phyloP scores from a whole-genome alignment of 2,797 vertebrate genomes.

The Oceanodroma leucorhoa region DNA sequence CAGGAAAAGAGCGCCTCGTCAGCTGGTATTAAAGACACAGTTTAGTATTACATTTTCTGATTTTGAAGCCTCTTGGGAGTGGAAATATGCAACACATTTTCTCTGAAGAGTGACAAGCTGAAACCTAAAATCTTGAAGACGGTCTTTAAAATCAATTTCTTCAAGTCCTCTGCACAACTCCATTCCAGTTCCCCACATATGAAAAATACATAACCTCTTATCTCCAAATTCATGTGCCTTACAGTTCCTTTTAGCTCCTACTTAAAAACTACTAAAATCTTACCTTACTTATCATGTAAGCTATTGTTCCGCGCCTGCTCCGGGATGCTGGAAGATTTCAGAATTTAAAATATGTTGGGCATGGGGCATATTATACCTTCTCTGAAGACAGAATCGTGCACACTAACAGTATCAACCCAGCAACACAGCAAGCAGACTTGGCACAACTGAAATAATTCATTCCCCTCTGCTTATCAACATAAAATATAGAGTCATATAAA shows the following conservation, averaged over 20 bases:
- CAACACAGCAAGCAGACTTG: neutral
- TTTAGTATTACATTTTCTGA: neutral
- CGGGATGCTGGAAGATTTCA: neutral
- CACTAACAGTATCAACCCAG: neutral
- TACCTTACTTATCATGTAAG: neutral
- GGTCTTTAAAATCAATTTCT: neutral
- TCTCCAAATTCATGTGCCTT: neutral
- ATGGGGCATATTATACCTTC: neutral
- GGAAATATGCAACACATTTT: neutral
- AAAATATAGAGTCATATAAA: neutral
- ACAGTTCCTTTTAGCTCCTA: neutral
- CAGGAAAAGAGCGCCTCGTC: neutral
- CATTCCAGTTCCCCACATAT: neutral
- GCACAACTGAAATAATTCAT: neutral
- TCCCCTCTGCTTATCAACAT: neutral
- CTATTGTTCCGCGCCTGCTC: neutral
- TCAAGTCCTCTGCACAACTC: neutral
- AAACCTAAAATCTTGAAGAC: neutral
- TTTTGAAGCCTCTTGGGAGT: neutral
- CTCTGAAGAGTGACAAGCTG: neutral
- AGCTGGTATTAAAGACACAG: neutral
- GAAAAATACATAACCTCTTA: constrained; percentile 10
- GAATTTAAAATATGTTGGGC: neutral
- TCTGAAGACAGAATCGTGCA: neutral
- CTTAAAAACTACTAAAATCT: neutral